Conservation (phyloP, 2,797 vertebrate genomes). For the Pantherophis alleghaniensis region DNA sequence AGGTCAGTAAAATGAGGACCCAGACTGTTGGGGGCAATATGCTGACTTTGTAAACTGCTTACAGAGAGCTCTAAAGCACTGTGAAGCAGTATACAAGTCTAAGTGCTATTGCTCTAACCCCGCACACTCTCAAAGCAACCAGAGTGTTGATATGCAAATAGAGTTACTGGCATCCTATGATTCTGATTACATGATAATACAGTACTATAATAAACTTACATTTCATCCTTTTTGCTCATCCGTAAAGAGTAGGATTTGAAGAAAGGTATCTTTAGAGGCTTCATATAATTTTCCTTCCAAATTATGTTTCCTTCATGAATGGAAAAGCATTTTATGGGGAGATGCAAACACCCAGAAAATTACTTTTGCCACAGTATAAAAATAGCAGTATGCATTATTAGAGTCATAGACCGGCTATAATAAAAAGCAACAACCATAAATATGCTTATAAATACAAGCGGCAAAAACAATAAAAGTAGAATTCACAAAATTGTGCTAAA, state of each 20-base stretch:
- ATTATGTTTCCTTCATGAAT: not conserved
- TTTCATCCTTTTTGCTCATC: constrained; percentile 9
- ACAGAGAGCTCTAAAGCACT: not conserved
- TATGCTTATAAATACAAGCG: not conserved
- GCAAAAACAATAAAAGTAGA: not conserved
- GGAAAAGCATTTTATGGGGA: not conserved
- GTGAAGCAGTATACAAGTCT: not conserved
- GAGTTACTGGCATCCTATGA: not conserved
- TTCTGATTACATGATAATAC: constrained; percentile 19
- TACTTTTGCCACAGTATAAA: not conserved
- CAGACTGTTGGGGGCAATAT: not conserved
- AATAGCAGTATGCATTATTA: not conserved
- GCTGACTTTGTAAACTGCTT: no score
- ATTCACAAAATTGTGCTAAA: not conserved
- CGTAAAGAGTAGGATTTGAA: not conserved
- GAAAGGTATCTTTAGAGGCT: not conserved
- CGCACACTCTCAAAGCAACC: not conserved
- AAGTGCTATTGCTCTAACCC: not conserved
- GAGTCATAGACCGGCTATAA: not conserved
- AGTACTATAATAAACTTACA: constrained; percentile 26
- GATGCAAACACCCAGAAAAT: not conserved
- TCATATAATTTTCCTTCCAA: not conserved
- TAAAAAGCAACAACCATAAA: not conserved
- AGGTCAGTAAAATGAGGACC: not conserved
- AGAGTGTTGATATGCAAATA: constrained; percentile 5